phyloP scores from a whole-genome alignment of 1,140 invertebrate species.

The Drosophila paulistorum region DNA sequence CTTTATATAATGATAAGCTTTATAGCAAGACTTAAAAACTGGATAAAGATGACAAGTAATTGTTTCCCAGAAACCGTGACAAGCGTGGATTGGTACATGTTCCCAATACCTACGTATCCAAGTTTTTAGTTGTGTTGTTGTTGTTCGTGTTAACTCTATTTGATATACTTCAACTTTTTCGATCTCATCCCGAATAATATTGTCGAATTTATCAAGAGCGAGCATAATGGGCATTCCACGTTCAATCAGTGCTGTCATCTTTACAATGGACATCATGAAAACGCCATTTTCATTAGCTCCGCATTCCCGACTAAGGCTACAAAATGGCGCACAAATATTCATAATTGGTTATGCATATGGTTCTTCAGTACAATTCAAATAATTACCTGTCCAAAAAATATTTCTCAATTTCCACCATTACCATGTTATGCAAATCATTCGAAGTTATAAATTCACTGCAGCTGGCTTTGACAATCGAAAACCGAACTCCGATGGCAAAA shows the following conservation, averaged over 20 bases:
- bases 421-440: background rate
- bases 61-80: background rate
- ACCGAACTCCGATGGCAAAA: background rate
- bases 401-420: background rate
- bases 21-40: too few relatives aligned
- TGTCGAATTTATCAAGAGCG: background rate
- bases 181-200: background rate
- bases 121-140: too few relatives aligned
- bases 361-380: background rate
- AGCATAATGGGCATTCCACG: background rate
- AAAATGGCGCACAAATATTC: background rate
- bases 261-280: background rate
- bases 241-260: background rate
- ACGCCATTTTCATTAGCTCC: background rate
- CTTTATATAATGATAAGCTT: too few relatives aligned
- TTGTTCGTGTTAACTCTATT: background rate
- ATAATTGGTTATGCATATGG: background rate
- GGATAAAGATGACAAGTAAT: background rate
- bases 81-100: too few relatives aligned
- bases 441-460: background rate
- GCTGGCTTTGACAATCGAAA: background rate
- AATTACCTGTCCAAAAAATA: background rate
- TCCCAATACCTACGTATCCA: too few relatives aligned
- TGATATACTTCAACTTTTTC: background rate
- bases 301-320: background rate